A percentile compares a stretch with the other conserved stretches of the same genome.
phyloP scores from a whole-genome alignment of 2,797 vertebrate genomes.

The Trematomus bernacchii region DNA sequence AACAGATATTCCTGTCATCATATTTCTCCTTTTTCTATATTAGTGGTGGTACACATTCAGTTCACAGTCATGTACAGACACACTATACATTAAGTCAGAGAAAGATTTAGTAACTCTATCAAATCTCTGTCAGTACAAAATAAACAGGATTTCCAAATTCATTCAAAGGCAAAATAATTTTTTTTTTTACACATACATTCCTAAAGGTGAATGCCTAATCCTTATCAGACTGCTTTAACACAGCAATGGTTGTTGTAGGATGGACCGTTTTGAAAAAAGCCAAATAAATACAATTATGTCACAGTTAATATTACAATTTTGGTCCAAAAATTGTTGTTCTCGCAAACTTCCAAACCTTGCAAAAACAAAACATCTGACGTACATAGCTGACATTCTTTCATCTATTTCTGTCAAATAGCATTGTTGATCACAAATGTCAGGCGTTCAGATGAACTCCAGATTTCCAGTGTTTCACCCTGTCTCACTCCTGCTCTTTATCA shows the following conservation, averaged over 20 bases:
- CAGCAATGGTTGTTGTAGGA: background rate
- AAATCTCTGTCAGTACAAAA: background rate
- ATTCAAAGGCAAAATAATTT: background rate
- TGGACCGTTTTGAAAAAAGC: background rate
- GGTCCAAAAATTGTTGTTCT: background rate
- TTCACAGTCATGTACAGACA: background rate
- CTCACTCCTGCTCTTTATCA: constrained; percentile 70
- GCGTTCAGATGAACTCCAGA: constrained; percentile 37
- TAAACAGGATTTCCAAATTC: background rate
- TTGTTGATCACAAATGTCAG: constrained; percentile 27
- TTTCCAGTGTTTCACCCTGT: constrained; percentile 56
- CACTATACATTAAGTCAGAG: too few species aligned
- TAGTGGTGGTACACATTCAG: background rate
- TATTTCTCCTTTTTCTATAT: background rate
- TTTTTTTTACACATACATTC: too few species aligned
- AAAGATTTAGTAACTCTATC: background rate
- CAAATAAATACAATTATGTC: background rate
- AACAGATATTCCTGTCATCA: too few species aligned
- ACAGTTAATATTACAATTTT: background rate
- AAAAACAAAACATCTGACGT: background rate
- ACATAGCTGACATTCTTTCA: constrained; percentile 1
- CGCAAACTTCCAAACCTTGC: background rate
- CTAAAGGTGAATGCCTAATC: too few species aligned
- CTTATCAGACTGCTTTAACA: background rate
- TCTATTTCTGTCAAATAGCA: background rate